Base-by-base conservation (phyloP, 2,888 invertebrate genomes). In the Leptopilina syphax region DNA sequence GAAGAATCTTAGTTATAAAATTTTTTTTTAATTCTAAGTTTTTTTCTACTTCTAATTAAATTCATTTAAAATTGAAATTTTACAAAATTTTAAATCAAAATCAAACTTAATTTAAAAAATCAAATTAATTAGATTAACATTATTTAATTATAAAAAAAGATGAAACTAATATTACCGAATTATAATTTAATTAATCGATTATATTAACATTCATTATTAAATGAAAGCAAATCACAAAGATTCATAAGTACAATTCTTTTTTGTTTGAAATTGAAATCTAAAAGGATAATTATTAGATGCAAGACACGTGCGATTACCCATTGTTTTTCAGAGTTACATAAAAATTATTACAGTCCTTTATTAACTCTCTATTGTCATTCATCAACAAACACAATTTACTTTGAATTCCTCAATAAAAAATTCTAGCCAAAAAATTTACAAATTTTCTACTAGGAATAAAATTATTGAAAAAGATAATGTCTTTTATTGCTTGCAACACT, bases 331-430 rank as follows among this genome's bases (percentile, higher is more conserved):
- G 27, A 50, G 57, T 73, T 73, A 73, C 73, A 57, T 73, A 73
- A 73, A 73, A 73, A 60, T 73, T 10, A 73, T 73, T 73, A 10
- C 27, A 73, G 57, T 60, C 73, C 73, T 57, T 57, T 73, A 60
- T 73, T 73, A 73, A 73, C 73, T 34, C 73, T 73, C 57, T 73
- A 73, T 27, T 41, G 57, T 73, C 41, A 73, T 6, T n/a, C 73
- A 57, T 73, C 57, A 57, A n/a, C 34, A 54, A 57, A 12, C 34
- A 41, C 57, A 73, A 34, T 57, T 73, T 73, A 1, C 27, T 57
- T 27, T 70, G 34, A 57, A 57, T n/a, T 7, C 12, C 6, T 68
- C 44, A 10, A 50, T 50, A 50, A 50, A 50, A 50, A 0, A 50
- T 10, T 50, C 12, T 50, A 0, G 44, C 7, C 50, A 8, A 50